Conservation (phyloP, 2,113 vertebrate species). For the Isurus oxyrinchus region DNA sequence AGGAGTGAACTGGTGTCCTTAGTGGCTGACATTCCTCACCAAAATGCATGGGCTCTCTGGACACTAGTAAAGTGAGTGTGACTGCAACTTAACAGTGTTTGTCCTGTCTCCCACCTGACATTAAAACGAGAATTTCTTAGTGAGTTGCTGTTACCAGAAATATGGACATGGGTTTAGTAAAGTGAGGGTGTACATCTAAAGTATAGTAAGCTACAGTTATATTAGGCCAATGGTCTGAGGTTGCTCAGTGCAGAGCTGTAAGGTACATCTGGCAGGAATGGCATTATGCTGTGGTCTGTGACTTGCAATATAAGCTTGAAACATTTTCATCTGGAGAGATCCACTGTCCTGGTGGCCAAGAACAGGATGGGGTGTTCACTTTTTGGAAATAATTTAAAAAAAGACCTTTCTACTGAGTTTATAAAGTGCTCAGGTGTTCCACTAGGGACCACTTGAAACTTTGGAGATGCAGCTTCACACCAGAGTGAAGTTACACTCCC, state of each 20-base stretch:
- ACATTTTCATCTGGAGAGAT: not conserved
- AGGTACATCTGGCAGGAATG: not conserved
- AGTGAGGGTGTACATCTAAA: not conserved
- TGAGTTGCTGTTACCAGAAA: not conserved
- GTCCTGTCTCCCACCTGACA: not conserved
- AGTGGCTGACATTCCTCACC: not conserved
- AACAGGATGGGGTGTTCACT: not conserved
- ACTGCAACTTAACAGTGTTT: not conserved
- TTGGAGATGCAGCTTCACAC: not conserved
- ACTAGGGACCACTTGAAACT: not conserved
- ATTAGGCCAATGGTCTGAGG: not conserved
- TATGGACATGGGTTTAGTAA: not conserved
- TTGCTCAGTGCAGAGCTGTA: not conserved
- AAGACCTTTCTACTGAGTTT: not conserved
- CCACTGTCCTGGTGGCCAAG: not conserved
- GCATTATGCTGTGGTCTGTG: not conserved
- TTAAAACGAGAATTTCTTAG: not conserved
- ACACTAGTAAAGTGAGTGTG: not conserved
- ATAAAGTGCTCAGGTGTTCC: not conserved
- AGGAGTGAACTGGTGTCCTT: not conserved
- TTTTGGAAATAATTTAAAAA: not conserved
- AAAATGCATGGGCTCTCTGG: not conserved
- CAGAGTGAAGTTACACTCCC: not conserved
- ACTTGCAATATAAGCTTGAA: not conserved
- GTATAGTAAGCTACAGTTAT: not conserved